phyloP scores from a whole-genome alignment of 2,113 vertebrate species.

The Strix uralensis region DNA sequence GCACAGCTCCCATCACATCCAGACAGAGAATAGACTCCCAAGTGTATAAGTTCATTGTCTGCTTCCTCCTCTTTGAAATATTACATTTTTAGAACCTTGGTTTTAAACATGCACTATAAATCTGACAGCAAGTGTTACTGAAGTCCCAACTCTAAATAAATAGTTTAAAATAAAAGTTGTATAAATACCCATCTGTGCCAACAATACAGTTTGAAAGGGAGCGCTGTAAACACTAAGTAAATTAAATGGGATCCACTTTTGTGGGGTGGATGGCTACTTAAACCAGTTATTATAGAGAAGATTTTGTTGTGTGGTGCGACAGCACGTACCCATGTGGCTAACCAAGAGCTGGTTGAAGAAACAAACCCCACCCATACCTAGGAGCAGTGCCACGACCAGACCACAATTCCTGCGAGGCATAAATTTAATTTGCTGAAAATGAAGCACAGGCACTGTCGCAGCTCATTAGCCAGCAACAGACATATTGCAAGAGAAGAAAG shows the following conservation, averaged over 20 bases:
- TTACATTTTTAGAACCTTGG: constrained; percentile 31
- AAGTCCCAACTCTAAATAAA: constrained; percentile 71
- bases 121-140: constrained; percentile 60
- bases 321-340: constrained; percentile 79
- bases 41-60: constrained; percentile 5
- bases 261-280: constrained; percentile 72
- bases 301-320: constrained; percentile 75
- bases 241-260: constrained; percentile 74
- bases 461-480: constrained; percentile 73
- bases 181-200: constrained; percentile 74
- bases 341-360: constrained; percentile 73
- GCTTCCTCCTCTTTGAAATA: constrained; percentile 27
- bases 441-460: constrained; percentile 71
- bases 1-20: neutral
- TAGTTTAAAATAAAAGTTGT: constrained; percentile 79
- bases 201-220: constrained; percentile 69
- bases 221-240: constrained; percentile 73
- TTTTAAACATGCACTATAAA: constrained; percentile 55
- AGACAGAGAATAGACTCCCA: neutral
- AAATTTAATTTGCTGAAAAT: constrained; percentile 78
- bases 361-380: constrained; percentile 77
- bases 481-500: constrained; percentile 71
- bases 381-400: constrained; percentile 71
- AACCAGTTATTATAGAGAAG: constrained; percentile 73
- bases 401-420: constrained; percentile 74